phyloP scores from a whole-genome alignment of 2,113 vertebrate species.

The Vombatus ursinus region DNA sequence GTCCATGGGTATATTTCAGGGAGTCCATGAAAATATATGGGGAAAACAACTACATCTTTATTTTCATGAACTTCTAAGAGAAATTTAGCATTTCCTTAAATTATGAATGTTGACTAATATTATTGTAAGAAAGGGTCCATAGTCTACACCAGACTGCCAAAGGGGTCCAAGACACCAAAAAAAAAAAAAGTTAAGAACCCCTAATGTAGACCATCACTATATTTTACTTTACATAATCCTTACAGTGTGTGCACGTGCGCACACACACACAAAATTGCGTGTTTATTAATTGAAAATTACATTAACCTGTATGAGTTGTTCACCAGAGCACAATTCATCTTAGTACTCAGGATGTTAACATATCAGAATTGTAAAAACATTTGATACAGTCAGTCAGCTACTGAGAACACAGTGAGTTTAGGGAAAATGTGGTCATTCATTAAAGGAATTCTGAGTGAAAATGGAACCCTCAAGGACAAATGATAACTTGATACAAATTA shows the following conservation, averaged over 20 bases:
- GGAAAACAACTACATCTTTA: not conserved
- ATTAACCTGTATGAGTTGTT: not conserved
- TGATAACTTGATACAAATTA: slow-evolving; percentile 69
- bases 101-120: not conserved
- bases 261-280: not conserved
- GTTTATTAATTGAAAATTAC: not conserved
- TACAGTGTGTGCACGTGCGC: not conserved
- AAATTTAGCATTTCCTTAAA: not conserved
- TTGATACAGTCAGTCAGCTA: not conserved
- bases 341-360: not conserved
- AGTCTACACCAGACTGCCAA: not conserved
- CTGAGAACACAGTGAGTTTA: not conserved
- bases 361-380: not conserved
- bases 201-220: not conserved
- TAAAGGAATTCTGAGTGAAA: slow-evolving; percentile 53
- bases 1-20: not conserved
- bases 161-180: not conserved
- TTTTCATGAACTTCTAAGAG: not conserved
- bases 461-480: slow-evolving; percentile 65
- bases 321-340: not conserved
- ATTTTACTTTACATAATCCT: not conserved
- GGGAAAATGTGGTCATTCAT: not conserved
- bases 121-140: not conserved
- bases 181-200: not conserved
- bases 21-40: not conserved